A percentile compares a stretch with the other conserved stretches of the same genome.
Evolutionary conservation across 1,140 invertebrate species (phyloP).

Genomic region (Nylanderia fulva): DNA sequence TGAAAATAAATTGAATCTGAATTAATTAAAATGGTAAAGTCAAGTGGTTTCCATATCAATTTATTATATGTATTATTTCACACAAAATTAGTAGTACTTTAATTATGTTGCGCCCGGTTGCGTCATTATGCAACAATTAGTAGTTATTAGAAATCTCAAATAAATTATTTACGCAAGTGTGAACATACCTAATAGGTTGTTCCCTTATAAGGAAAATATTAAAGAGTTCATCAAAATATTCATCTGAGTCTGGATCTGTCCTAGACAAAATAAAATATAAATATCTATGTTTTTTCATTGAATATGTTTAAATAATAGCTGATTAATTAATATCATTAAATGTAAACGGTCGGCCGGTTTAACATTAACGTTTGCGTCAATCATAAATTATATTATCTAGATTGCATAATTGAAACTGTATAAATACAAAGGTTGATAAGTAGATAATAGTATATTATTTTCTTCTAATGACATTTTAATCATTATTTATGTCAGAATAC

Average conservation of each 20-base stretch:
- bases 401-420: background rate
- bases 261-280: constrained; percentile 78
- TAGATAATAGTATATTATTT: constrained; percentile 2
- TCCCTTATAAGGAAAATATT: constrained; percentile 79
- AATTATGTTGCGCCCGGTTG: too few species aligned
- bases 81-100: constrained; percentile 10
- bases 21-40: constrained; percentile 15
- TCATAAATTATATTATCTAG: constrained; percentile 16
- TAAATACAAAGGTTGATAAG: constrained; percentile 5
- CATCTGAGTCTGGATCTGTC: constrained; percentile 81
- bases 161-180: background rate
- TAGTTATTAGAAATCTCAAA: constrained; percentile 1
- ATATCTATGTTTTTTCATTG: background rate
- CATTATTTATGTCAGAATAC: constrained; percentile 47
- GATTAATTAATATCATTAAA: background rate
- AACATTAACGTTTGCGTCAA: background rate
- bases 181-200: constrained; percentile 77
- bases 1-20: background rate
- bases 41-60: constrained; percentile 6
- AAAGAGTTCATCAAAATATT: constrained; percentile 83
- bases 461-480: constrained; percentile 35
- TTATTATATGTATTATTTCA: constrained; percentile 20
- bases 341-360: background rate
- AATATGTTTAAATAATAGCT: background rate
- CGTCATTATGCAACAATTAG: constrained; percentile 22